Conservation (phyloP, 1,140 invertebrate species). For the Papilio machaon region DNA sequence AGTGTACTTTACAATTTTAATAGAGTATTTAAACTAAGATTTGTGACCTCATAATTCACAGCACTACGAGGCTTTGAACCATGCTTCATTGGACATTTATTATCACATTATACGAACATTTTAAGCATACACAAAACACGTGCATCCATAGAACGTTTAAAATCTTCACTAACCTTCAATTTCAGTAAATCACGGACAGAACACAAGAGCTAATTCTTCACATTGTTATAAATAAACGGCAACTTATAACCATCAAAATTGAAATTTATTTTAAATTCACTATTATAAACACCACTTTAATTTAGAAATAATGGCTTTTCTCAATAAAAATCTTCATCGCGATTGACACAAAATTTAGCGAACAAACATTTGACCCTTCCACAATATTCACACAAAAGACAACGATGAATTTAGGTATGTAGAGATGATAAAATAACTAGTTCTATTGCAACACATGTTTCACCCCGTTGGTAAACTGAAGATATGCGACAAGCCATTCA, state of each 20-base stretch:
- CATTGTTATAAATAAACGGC: neutral
- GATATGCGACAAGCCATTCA: constrained; percentile 23
- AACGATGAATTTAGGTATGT: neutral
- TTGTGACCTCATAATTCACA: neutral
- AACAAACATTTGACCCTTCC: neutral
- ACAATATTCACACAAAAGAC: neutral
- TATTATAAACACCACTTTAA: neutral
- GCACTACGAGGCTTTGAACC: neutral
- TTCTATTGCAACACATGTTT: neutral
- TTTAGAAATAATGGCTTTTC: neutral
- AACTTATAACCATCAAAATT: neutral
- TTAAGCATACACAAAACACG: neutral
- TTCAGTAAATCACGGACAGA: neutral
- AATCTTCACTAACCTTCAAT: neutral
- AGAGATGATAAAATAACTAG: neutral
- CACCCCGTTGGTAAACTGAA: constrained; percentile 8
- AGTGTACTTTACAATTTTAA: too few species aligned
- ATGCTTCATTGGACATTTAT: neutral
- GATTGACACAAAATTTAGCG: too few species aligned
- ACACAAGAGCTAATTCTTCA: neutral
- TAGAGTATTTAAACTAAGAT: too few species aligned
- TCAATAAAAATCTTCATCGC: too few species aligned
- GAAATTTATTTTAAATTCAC: neutral
- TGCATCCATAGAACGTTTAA: neutral
- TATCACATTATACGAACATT: neutral